Conservation (phyloP, 2,797 vertebrate species). For the Sphaeramia orbicularis region DNA sequence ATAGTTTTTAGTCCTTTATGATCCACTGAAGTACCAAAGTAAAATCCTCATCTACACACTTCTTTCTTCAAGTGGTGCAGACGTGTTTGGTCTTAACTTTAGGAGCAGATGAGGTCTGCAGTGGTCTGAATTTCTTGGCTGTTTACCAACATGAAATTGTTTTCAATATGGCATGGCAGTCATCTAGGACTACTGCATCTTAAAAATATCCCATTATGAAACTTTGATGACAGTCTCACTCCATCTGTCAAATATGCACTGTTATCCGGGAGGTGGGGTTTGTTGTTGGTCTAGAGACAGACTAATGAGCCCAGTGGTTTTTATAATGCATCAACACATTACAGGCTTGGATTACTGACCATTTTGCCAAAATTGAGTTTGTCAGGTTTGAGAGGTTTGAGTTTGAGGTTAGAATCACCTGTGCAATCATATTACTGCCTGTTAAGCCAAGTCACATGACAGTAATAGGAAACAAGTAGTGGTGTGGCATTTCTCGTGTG, state of each 20-base stretch:
- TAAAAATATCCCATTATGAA: slow-evolving; percentile 53
- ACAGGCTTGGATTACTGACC: slow-evolving; percentile 22
- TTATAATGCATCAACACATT: slow-evolving; percentile 42
- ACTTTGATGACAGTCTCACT: slow-evolving; percentile 53
- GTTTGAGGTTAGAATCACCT: slow-evolving; percentile 6
- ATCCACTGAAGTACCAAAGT: background rate
- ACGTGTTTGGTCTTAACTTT: slow-evolving; percentile 29
- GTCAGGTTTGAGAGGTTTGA: slow-evolving; percentile 11
- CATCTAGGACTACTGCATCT: slow-evolving; percentile 40
- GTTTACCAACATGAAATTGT: slow-evolving; percentile 18
- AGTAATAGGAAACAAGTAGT: slow-evolving; percentile 2
- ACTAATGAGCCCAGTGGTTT: slow-evolving; percentile 41
- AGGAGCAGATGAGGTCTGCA: slow-evolving; percentile 20
- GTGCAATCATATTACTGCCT: slow-evolving; percentile 23
- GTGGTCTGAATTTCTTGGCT: slow-evolving; percentile 15
- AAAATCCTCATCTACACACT: slow-evolving; percentile 8
- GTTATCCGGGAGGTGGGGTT: slow-evolving; percentile 36
- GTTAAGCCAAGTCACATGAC: slow-evolving; percentile 8
- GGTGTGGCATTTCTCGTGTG: slow-evolving; percentile 23
- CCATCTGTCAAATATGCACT: slow-evolving; percentile 47
- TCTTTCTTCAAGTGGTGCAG: slow-evolving; percentile 20
- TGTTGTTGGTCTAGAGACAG: slow-evolving; percentile 22
- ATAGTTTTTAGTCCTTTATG: too few species aligned
- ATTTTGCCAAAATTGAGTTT: slow-evolving; percentile 19
- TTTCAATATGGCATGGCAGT: slow-evolving; percentile 19